These are phyloP conservation scores for Montifringilla adamsi DNA, from an alignment of 2,113 vertebrate genomes.

Conservation along the genomic window DNA sequence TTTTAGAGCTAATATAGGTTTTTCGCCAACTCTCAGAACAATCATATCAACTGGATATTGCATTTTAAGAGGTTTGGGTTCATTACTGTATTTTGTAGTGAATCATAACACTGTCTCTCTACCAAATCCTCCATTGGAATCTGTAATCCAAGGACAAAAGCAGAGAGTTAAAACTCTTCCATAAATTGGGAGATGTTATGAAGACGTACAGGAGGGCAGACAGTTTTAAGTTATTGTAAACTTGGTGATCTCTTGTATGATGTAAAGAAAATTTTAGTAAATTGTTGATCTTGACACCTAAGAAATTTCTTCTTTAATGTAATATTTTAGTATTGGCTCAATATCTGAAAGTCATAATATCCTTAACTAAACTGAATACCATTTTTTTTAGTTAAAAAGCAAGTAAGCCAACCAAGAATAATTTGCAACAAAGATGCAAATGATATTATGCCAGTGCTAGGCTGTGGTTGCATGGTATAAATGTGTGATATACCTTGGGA, in stretches of 20 bases:
- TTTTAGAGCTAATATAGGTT: neutral
- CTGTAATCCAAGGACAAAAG: neutral
- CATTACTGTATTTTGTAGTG: neutral
- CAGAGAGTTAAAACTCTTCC: neutral
- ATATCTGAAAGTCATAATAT: neutral
- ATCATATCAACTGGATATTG: neutral
- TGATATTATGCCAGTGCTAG: neutral
- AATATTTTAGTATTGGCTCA: neutral
- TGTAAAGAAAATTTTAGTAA: neutral
- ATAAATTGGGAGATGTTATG: neutral
- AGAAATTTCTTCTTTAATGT: neutral
- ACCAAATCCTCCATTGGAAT: neutral
- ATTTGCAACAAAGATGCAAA: neutral
- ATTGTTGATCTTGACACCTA: neutral
- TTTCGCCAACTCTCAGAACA: neutral
- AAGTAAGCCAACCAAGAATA: neutral
- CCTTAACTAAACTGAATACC: neutral
- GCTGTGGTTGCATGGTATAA: neutral
- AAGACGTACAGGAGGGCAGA: neutral
- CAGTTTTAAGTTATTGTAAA: neutral
- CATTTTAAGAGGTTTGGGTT: conserved; percentile 5
- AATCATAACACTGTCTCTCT: neutral
- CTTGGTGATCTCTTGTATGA: neutral
- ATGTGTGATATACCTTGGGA: neutral
- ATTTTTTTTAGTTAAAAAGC: neutral